Evolutionary conservation across 2,888 invertebrate species (phyloP).

Genomic region (Orgyia antiqua): DNA sequence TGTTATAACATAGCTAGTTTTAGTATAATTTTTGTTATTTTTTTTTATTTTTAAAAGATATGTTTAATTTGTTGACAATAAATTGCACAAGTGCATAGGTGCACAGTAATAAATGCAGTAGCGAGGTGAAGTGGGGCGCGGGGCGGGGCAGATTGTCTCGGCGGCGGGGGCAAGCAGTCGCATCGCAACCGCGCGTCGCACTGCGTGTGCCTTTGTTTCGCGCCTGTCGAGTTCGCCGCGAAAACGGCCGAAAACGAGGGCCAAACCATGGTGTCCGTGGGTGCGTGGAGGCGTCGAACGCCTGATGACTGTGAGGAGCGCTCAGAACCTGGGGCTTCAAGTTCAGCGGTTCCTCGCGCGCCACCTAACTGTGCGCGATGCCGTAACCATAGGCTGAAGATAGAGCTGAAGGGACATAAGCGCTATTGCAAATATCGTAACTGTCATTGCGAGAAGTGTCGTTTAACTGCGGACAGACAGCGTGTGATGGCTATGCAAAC

Average conservation of each 20-base stretch:
- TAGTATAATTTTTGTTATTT: too few species aligned
- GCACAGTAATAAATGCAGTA: conserved; percentile 68
- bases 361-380: conserved; percentile 96
- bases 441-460: conserved; percentile 92
- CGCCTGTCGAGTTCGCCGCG: conserved; percentile 71
- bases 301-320: conserved; percentile 70
- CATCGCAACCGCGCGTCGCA: conserved; percentile 64
- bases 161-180: conserved; percentile 57
- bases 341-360: conserved; percentile 83
- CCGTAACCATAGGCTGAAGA: conserved; percentile 93
- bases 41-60: too few species aligned
- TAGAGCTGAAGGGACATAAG: conserved; percentile 94
- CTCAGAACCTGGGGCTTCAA: conserved; percentile 68
- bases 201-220: conserved; percentile 35
- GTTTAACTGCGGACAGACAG: conserved; percentile 91
- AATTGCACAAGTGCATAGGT: conserved; percentile 38
- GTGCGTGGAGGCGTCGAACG: conserved; percentile 69
- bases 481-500: conserved; percentile 94
- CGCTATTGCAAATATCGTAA: conserved; percentile 91
- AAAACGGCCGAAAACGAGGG: conserved; percentile 41
- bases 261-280: conserved; percentile 65
- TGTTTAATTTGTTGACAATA: too few species aligned
- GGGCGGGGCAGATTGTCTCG: conserved; percentile 42
- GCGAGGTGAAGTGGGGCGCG: conserved; percentile 42
- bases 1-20: too few species aligned